Evolutionary conservation across 2,888 invertebrate species (phyloP).

Genomic region (Papilio gigon): DNA sequence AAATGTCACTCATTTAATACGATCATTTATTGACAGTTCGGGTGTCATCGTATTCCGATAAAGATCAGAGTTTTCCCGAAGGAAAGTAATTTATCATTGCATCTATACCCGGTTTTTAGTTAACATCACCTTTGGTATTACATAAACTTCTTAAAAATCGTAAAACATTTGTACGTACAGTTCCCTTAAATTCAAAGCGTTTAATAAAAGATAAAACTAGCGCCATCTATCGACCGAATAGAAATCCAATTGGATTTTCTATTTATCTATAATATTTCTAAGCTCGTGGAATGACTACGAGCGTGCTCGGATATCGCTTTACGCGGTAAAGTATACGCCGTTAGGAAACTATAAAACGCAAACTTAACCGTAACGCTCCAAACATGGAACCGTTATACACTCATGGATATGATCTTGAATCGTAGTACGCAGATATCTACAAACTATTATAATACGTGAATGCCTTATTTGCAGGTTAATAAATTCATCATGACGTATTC

Average conservation of each 20-base stretch:
- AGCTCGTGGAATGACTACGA: constrained; percentile 1
- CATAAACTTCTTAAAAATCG: no score
- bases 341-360: constrained; percentile 35
- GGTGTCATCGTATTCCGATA: no score
- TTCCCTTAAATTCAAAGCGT: neutral
- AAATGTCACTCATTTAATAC: no score
- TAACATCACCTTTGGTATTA: no score
- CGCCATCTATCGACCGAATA: neutral
- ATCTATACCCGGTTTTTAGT: no score
- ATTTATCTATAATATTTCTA: neutral
- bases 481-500: no score
- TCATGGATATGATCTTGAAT: constrained; percentile 16
- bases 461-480: neutral
- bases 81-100: no score
- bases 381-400: constrained; percentile 15
- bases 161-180: no score
- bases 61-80: no score
- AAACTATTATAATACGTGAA: constrained; percentile 19
- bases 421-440: neutral
- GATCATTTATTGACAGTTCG: no score
- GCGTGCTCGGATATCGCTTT: constrained; percentile 10
- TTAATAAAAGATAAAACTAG: neutral
- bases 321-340: constrained; percentile 7
- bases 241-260: constrained; percentile 13
- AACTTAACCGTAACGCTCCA: constrained; percentile 16